Evolutionary conservation across 2,797 vertebrate species (phyloP), one percentile per base, ranked within the genome.

Genomic region (Simalia tracyae): DNA sequence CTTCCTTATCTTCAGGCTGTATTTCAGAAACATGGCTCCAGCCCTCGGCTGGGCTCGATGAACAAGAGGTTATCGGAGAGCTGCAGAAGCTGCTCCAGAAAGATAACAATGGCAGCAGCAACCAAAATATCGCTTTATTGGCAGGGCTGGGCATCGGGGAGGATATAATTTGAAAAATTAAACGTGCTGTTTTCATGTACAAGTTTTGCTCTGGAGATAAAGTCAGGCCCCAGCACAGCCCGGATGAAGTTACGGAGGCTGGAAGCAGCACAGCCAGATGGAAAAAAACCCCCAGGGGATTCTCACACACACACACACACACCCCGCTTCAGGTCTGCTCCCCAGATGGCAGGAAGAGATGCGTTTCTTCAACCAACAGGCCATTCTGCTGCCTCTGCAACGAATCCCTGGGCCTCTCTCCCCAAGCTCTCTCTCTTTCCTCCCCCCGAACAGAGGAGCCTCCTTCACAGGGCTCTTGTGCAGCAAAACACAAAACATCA

Each of bases 1-100:
- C 90, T 90, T 92, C 81, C 95, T 96, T 95, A 97, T 97, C 97
- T 97, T 96, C 96, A 96, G 97, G 97, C 97, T 97, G 96, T 97
- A 97, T 96, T 97, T 98, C 36, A 96, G 93, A 97, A 94, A 96
- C 96, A 97, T 97, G 96, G 97, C 94, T 96, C 95, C 96, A 94
- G 88, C 96, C 95, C 97, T 97, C 97, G 96, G 97, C 97, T 95
- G 97, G 97, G 96, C 96, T 96, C 98, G 97, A 98, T 98, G 97
- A 98, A 98, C 95, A 96, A 86, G 85, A 97, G 97, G 97, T 97
- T 98, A 97, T 98, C 97, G 97, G 97, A 95, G 95, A 97, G 96
- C 91, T 95, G 96, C 97, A 96, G 86, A 95, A 97, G 97, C 97
- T 98, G 97, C 96, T 95, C 96, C 96, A 86, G 95, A 97, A 95